phyloP scores from a whole-genome alignment of 37 sponge, comb jelly and placozoan genomes.

The Agelas oroides region DNA sequence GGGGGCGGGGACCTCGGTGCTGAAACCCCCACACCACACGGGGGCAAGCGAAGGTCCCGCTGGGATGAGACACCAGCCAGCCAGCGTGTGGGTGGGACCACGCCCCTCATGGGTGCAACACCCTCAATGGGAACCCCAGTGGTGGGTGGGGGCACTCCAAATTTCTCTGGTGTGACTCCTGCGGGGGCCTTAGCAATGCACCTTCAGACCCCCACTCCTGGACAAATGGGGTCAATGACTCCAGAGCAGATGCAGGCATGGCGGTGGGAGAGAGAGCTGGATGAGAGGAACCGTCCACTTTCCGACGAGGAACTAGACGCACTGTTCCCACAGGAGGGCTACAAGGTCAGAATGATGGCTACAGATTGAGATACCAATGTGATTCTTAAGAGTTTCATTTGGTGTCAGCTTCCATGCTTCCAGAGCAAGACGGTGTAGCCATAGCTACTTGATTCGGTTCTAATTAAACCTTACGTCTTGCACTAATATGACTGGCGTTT shows the following conservation, averaged over 20 bases:
- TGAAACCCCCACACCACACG: constrained; percentile 79
- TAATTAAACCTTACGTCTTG: too few relatives aligned
- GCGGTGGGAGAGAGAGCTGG: constrained; percentile 95
- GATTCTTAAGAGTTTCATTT: background rate
- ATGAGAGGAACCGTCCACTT: constrained; percentile 92
- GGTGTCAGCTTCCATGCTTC: too few relatives aligned
- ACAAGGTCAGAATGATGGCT: constrained; percentile 66
- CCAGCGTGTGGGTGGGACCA: constrained; percentile 60
- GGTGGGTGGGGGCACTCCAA: constrained; percentile 65
- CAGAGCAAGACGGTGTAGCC: too few relatives aligned
- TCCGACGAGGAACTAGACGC: constrained; percentile 95
- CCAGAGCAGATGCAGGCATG: constrained; percentile 98
- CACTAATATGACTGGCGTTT: too few relatives aligned
- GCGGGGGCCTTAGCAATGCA: constrained; percentile 87
- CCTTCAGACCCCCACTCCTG: constrained; percentile 83
- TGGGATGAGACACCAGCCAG: constrained; percentile 98
- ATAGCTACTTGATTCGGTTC: too few relatives aligned
- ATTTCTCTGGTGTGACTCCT: constrained; percentile 58
- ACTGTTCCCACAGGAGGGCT: constrained; percentile 95
- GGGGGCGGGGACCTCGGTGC: constrained; percentile 50
- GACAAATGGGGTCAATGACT: constrained; percentile 86
- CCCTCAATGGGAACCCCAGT: constrained; percentile 57
- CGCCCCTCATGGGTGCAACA: constrained; percentile 42
- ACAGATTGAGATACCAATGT: background rate
- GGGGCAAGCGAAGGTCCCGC: constrained; percentile 83